Percentiles rank a stretch among this genome's conserved stretches.
Evolutionary conservation across 2,888 invertebrate genomes (phyloP).

Genomic region (Poecilus cupreus): DNA sequence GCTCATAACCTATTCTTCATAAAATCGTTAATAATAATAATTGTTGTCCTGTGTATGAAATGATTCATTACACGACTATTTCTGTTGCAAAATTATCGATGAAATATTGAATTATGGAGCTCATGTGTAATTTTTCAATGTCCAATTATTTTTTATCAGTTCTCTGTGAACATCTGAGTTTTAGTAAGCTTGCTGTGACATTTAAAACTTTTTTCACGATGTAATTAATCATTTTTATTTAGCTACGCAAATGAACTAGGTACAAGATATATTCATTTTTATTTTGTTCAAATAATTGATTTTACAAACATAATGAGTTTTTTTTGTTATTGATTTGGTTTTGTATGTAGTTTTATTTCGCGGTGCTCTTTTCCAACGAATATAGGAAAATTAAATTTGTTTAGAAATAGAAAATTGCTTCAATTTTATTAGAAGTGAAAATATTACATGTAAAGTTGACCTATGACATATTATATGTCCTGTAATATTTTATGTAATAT

Average conservation of each 20-base stretch:
- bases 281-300: not conserved
- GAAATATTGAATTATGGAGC: conserved; percentile 46
- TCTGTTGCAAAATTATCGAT: conserved; percentile 27
- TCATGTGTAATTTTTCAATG: conserved; percentile 53
- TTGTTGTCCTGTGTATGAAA: not conserved
- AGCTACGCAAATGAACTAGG: not conserved
- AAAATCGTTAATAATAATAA: not conserved
- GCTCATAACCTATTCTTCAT: not conserved
- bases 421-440: no score
- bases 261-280: conserved; percentile 13
- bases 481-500: not conserved
- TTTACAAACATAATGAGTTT: not conserved
- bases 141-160: conserved; percentile 57
- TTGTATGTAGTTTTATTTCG: no score
- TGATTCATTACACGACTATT: not conserved
- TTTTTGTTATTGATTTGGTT: not conserved
- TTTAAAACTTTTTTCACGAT: conserved; percentile 23
- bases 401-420: no score
- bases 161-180: conserved; percentile 47
- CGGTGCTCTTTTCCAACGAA: no score
- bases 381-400: no score
- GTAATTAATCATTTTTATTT: conserved; percentile 43
- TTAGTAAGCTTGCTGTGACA: conserved; percentile 27
- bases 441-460: no score
- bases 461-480: no score